Evolutionary conservation across 2,113 vertebrate genomes (phyloP).

Genomic region (Picathartes gymnocephalus): DNA sequence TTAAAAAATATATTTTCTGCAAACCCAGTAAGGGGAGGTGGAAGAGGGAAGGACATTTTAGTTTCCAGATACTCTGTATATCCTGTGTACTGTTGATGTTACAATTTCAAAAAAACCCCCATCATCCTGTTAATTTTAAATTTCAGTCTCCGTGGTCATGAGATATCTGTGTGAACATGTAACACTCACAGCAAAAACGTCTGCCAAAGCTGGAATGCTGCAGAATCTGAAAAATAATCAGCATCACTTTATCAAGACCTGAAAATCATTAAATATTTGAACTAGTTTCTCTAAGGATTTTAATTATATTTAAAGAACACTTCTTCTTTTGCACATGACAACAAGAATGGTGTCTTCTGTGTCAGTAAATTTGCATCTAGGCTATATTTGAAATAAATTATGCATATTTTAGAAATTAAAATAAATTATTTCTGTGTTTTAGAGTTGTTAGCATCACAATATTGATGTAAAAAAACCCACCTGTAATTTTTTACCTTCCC

Average conservation of each 20-base stretch:
- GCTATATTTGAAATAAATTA: background rate
- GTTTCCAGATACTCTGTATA: background rate
- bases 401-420: constrained; percentile 13
- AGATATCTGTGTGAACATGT: background rate
- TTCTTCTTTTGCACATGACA: background rate
- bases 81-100: background rate
- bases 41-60: background rate
- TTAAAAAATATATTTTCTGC: background rate
- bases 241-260: background rate
- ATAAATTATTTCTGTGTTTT: background rate
- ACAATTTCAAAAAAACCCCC: background rate
- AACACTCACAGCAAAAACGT: background rate
- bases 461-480: background rate
- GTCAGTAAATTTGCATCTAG: background rate
- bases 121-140: background rate
- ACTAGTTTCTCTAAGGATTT: background rate
- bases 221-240: constrained; percentile 1
- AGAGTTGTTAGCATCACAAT: background rate
- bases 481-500: background rate
- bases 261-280: constrained; percentile 10
- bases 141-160: background rate
- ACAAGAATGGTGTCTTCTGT: background rate
- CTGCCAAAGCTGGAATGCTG: background rate
- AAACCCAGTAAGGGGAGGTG: background rate
- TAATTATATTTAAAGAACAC: constrained; percentile 14